phyloP scores from a whole-genome alignment of 1,140 invertebrate species.

The Asobara japonica region DNA sequence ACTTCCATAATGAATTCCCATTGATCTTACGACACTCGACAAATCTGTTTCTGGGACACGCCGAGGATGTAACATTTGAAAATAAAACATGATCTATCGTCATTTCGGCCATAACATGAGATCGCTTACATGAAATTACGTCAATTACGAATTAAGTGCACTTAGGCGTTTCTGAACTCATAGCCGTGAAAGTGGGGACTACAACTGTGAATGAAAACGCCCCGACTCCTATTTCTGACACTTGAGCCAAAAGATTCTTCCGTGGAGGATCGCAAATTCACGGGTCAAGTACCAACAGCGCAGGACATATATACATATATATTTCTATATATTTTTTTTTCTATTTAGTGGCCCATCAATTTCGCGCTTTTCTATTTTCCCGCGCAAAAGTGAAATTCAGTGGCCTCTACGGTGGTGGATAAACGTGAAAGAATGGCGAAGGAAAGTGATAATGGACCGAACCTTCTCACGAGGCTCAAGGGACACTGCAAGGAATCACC shows the following conservation, averaged over 20 bases:
- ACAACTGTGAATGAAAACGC: background rate
- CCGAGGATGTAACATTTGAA: background rate
- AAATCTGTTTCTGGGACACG: too few species aligned
- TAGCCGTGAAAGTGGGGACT: slow-evolving; percentile 41
- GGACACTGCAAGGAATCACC: slow-evolving; percentile 39
- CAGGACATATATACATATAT: too few species aligned
- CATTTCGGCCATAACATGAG: slow-evolving; percentile 30
- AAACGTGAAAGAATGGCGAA: slow-evolving; percentile 39
- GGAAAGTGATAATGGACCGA: background rate
- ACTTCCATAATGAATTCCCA: too few species aligned
- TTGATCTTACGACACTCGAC: too few species aligned
- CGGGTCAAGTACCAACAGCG: background rate
- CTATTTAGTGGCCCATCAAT: background rate
- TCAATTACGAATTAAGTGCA: slow-evolving; percentile 54
- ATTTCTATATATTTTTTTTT: background rate
- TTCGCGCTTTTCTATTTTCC: background rate
- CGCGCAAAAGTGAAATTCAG: background rate
- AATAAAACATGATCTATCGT: background rate
- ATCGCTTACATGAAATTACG: slow-evolving; percentile 50
- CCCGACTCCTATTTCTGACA: slow-evolving; percentile 14
- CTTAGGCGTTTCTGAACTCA: slow-evolving; percentile 36
- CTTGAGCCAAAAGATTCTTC: slow-evolving; percentile 3
- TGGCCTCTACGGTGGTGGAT: background rate
- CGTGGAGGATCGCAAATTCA: background rate
- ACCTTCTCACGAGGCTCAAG: slow-evolving; percentile 32